These are phyloP conservation scores for Uropetala carovei DNA, from an alignment of 2,888 invertebrate species.

Conservation along the genomic window DNA sequence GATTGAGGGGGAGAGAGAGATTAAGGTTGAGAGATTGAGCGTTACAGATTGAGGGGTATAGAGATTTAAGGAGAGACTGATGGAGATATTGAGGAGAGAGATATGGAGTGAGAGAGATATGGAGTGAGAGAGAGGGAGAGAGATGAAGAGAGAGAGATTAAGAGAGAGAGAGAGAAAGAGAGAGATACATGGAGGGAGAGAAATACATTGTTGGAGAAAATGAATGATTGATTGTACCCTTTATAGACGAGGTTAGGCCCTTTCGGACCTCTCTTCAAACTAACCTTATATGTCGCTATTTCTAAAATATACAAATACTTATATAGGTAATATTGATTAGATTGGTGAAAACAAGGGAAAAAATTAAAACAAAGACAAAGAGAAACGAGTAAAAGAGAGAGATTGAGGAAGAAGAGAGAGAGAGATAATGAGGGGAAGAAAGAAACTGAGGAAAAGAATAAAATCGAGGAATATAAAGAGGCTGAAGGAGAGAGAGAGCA, in stretches of 20 bases:
- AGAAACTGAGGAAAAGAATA: too few species aligned
- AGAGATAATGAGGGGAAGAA: conserved; percentile 61
- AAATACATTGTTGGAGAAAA: neutral
- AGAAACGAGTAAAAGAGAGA: neutral
- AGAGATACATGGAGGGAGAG: neutral
- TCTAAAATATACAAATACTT: too few species aligned
- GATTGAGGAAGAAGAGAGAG: conserved; percentile 66
- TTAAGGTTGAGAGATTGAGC: neutral
- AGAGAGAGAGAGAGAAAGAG: neutral
- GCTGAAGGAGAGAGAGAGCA: too few species aligned
- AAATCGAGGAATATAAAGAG: too few species aligned
- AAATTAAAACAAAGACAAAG: too few species aligned
- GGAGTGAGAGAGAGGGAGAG: neutral
- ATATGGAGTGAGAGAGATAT: conserved; percentile 46
- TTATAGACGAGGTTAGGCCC: too few species aligned
- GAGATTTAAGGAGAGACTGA: conserved; percentile 54
- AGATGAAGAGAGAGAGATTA: neutral
- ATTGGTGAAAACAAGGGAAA: too few species aligned
- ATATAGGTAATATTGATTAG: too few species aligned
- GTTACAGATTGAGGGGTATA: neutral
- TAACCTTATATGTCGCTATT: too few species aligned
- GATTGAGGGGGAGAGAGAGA: neutral
- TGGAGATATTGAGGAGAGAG: conserved; percentile 47
- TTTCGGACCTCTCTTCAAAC: too few species aligned
- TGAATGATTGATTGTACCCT: too few species aligned